Base-by-base conservation (phyloP, 30 jellyfish, hydroid and myxozoan genomes). In the Aurelia aurita region DNA sequence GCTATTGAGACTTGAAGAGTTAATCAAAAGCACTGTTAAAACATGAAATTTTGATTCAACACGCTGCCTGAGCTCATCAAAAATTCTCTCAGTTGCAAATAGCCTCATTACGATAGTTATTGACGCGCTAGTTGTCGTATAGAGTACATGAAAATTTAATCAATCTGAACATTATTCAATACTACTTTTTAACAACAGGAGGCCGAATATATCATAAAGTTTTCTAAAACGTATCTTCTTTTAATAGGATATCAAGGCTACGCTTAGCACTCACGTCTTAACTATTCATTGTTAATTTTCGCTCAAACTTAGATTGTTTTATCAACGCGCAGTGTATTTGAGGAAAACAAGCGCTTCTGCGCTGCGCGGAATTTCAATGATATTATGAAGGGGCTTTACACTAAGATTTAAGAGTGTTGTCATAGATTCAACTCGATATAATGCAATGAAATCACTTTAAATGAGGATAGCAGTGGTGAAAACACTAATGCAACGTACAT, bases 1-100 rank as follows among this genome's bases (percentile, higher is more conserved):
- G 18, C 58, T 49, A 34, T 19, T 34, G 57, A 21, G 34, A 34
- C 53, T 22, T 44, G 88, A 22, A 22, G 23, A 22, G 66, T 15
- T 72, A 83, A 83, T 83, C 76, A 83, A 70, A 58, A 55, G 77
- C 93, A 58, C 93, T 54, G 72, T 58, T n/a, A 83, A 82, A 55
- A 69, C 84, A 83, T 19, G 86, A 83, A 61, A 27, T 69, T 60
- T 34, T 34, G 74, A 69, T 83, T 83, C 71, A 69, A 29, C 31
- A 19, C 63, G 44, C 65, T 19, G 51, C 66, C 49, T 29, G 60
- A 39, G 72, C 79, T 43, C 85, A 83, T 83, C 32, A 83, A 83
- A 39, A 18, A 83, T 83, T 83, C 93, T 80, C 93, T 83, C 54
- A 72, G 93, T 60, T 64, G 54, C 47, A 19, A 83, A 57, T 46